Base-by-base conservation (phyloP, 2,888 invertebrate genomes). In the Ochropleura plecta region DNA sequence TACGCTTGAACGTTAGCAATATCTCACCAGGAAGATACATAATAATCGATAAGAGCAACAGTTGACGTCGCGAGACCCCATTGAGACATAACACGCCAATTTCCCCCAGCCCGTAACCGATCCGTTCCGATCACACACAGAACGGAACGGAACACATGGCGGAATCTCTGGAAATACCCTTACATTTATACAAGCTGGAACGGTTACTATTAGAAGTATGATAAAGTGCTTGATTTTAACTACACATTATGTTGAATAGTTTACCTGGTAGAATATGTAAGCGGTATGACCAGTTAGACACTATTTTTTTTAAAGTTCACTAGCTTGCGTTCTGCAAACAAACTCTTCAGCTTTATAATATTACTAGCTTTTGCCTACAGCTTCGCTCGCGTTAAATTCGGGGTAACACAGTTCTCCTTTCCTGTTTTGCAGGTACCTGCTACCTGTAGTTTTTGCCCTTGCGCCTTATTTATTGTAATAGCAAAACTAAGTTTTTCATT, bases 71-170 rank as follows among this genome's bases (percentile, higher is more conserved):
- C 86, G 86, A 89, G 91, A 91, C 90, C 92, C 91, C 89, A 91
- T 91, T 86, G 90, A 92, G 91, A 91, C 90, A 88, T 91, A 91
- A 91, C 89, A 89, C 80, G 88, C 88, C 92, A 93, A 93, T 93
- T 91, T 93, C 92, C 93, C 86, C 81, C 83, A 65, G 73, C 79
- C 81, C 85, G 87, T 86, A 88, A 88, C 88, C 84, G 88, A 90
- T 89, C 88, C 78, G 82, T 79, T 82, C 80, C 82, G 86, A 83
- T 89, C 89, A 83, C 84, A 75, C 42, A 73, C 46, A 59, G 18
- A 57, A 30, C 16, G 30, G 44, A 65, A 63, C 81, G 83, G 82
- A 87, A 83, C 83, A 86, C 87, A 85, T 86, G 83, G 77, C 82
- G 76, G 73, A 85, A 86, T 81, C 77, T 85, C 77, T 85, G 81